These are phyloP conservation scores for Autographa pulchrina DNA, from an alignment of 2,888 invertebrate genomes.

Conservation along the genomic window DNA sequence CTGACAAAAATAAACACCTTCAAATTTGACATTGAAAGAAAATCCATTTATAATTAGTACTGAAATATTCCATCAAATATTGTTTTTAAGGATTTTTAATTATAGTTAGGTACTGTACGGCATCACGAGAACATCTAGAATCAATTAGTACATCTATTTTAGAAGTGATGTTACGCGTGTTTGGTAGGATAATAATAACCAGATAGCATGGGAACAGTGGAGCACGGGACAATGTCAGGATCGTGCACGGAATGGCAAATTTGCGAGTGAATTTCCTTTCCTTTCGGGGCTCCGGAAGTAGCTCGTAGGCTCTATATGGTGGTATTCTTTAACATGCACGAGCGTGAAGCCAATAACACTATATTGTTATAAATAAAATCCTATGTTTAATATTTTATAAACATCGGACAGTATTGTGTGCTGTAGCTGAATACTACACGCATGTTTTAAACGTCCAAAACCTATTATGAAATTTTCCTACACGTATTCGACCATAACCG, in stretches of 20 bases:
- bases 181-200: conserved; percentile 70
- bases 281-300: conserved; percentile 86
- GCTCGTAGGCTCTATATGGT: conserved; percentile 70
- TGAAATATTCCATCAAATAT: too few relatives aligned
- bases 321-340: conserved; percentile 77
- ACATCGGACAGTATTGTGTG: conserved; percentile 3
- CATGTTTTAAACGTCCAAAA: background rate
- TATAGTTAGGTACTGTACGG: background rate
- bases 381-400: conserved; percentile 17
- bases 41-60: too few relatives aligned
- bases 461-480: background rate
- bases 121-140: background rate
- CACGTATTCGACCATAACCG: background rate
- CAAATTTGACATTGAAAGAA: too few relatives aligned
- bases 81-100: too few relatives aligned
- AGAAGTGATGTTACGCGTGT: conserved; percentile 31
- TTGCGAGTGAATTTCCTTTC: conserved; percentile 83
- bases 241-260: conserved; percentile 80
- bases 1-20: too few relatives aligned
- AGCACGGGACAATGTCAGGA: conserved; percentile 69
- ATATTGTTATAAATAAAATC: conserved; percentile 41
- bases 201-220: conserved; percentile 73
- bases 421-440: background rate
- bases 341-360: conserved; percentile 75
- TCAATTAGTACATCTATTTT: conserved; percentile 15